These are phyloP conservation scores for Lasioglossum lativentre DNA, from an alignment of 2,888 invertebrate species.

Conservation along the genomic window DNA sequence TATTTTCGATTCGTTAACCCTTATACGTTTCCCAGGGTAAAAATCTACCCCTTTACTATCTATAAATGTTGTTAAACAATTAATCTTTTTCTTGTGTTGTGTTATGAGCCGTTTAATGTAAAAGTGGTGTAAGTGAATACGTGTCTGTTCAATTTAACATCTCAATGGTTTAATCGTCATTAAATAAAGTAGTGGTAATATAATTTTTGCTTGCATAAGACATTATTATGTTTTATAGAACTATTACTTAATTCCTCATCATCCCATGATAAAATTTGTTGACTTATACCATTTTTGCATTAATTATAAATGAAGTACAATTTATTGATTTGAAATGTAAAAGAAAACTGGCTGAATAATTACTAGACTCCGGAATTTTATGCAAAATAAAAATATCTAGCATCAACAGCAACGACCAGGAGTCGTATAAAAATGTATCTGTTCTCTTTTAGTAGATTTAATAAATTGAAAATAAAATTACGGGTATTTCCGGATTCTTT, in stretches of 20 bases:
- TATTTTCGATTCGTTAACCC: background rate
- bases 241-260: too few relatives aligned
- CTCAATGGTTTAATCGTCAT: background rate
- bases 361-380: background rate
- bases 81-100: background rate
- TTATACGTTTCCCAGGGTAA: background rate
- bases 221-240: too few relatives aligned
- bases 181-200: background rate
- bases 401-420: too few relatives aligned
- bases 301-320: background rate
- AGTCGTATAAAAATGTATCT: too few relatives aligned
- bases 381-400: too few relatives aligned
- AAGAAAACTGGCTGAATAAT: background rate
- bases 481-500: too few relatives aligned
- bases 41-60: background rate
- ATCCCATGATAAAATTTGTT: background rate
- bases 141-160: background rate
- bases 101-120: background rate
- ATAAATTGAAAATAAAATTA: too few relatives aligned
- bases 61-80: background rate
- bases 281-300: background rate
- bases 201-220: background rate
- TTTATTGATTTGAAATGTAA: background rate
- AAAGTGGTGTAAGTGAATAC: too few relatives aligned
- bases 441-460: too few relatives aligned